Percentiles rank a stretch among this genome's conserved stretches.
Evolutionary conservation across 2,113 vertebrate species (phyloP).

Genomic region (Poicephalus gulielmi): DNA sequence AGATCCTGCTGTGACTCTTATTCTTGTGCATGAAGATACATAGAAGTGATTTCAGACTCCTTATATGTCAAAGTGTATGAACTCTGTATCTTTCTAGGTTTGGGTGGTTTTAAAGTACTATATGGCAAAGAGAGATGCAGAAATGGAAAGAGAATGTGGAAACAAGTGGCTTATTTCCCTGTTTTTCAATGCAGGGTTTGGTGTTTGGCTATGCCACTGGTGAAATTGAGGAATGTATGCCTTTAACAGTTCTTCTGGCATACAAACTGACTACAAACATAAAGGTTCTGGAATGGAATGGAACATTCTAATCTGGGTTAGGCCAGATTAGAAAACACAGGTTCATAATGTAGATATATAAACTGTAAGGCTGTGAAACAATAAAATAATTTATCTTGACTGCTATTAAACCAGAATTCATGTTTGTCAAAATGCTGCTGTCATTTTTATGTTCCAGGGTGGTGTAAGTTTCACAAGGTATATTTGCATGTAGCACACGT

Average conservation of each 20-base stretch:
- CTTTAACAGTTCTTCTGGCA: slow-evolving; percentile 80
- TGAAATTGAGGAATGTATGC: slow-evolving; percentile 84
- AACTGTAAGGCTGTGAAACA: neutral
- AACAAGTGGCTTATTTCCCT: neutral
- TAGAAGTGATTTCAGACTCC: neutral
- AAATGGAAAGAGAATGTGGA: neutral
- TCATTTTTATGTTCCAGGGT: neutral
- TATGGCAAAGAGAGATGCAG: neutral
- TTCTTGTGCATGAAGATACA: neutral
- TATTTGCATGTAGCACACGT: neutral
- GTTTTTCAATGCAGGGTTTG: slow-evolving; percentile 69
- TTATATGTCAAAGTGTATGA: neutral
- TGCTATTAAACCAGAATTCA: neutral
- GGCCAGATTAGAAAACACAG: slow-evolving; percentile 84
- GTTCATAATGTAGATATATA: slow-evolving; percentile 38
- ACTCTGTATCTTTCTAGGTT: neutral
- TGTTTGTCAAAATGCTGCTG: neutral
- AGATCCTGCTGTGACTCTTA: neutral
- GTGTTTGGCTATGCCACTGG: slow-evolving; percentile 87
- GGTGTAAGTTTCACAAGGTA: neutral
- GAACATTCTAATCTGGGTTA: slow-evolving; percentile 69
- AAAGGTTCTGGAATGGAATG: slow-evolving; percentile 75
- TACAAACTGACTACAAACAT: slow-evolving; percentile 81
- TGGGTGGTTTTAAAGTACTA: neutral
- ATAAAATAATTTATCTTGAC: neutral